Conservation (phyloP, 2,797 vertebrate genomes). For the Peromyscus eremicus region DNA sequence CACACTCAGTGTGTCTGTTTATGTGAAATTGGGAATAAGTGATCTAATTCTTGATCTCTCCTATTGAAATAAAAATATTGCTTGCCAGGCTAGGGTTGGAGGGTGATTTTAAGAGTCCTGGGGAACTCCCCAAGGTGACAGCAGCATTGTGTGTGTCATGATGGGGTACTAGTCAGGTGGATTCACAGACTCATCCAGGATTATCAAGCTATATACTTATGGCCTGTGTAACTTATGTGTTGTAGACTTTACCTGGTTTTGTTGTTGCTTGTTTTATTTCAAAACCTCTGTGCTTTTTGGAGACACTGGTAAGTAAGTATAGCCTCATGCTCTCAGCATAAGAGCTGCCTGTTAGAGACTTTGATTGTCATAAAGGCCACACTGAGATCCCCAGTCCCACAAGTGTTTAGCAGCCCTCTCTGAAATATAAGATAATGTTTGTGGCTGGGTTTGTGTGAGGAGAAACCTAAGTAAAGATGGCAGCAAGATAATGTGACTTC, state of each 20-base stretch:
- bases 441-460: background rate
- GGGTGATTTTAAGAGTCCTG: background rate
- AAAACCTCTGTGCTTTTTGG: background rate
- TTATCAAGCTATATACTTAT: background rate
- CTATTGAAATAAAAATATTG: background rate
- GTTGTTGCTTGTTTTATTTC: background rate
- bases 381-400: background rate
- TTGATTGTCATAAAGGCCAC: background rate
- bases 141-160: background rate
- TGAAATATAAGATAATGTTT: background rate
- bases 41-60: background rate
- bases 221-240: background rate
- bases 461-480: background rate
- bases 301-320: background rate
- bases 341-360: background rate
- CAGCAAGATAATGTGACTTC: constrained; percentile 20
- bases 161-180: background rate
- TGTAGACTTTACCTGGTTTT: background rate
- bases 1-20: background rate
- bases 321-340: background rate
- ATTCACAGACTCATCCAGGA: background rate
- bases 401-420: background rate
- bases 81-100: background rate
- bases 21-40: background rate
- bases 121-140: background rate